Evolutionary conservation across 2,797 vertebrate genomes (phyloP), one percentile per base, ranked within the genome.

Genomic region (Cryptoblepharus egeriae): DNA sequence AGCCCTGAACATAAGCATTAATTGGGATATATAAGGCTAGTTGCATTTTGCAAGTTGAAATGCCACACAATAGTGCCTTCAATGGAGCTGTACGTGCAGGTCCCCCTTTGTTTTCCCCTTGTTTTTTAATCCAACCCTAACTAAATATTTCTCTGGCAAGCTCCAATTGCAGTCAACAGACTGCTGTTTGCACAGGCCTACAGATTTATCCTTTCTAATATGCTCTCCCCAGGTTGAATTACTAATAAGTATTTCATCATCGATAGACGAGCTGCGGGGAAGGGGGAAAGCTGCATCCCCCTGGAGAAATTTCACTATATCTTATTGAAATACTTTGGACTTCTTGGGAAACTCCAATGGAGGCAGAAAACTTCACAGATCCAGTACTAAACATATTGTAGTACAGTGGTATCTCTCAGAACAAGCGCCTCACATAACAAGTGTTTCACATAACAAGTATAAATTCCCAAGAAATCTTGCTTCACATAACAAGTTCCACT

Each of bases 1-100:
- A 35, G 8, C 10, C 6, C 26, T 64, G 32, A 28, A 70, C 11
- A 73, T n/a, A n/a, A 90, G 42, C 72, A 42, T 79, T 74, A 77
- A 77, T 61, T 76, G 8, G n/a, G 74, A 85, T 84, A 77, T 77
- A 79, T 9, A 20, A 0, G 52, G 69, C 67, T n/a, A 32, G 73
- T 78, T n/a, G 24, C 77, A 65, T 82, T 77, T 61, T 37, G 13
- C 0, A 45, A 74, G n/a, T 45, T 45, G 84, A 61, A 12, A 13
- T 24, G 58, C 16, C 75, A 63, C 80, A 81, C 26, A 75, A 82
- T 28, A 5, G 30, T 16, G 58, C 52, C 0, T 0, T 80, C 79
- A 74, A 61, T 70, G 81, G 85, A 45, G 75, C 68, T 75, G 2
- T 18, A 0, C 16, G 11, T 55, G 52, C 8, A 55, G 16, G 52